Base-by-base conservation (phyloP, 2,113 vertebrate species). In the Numida meleagris region DNA sequence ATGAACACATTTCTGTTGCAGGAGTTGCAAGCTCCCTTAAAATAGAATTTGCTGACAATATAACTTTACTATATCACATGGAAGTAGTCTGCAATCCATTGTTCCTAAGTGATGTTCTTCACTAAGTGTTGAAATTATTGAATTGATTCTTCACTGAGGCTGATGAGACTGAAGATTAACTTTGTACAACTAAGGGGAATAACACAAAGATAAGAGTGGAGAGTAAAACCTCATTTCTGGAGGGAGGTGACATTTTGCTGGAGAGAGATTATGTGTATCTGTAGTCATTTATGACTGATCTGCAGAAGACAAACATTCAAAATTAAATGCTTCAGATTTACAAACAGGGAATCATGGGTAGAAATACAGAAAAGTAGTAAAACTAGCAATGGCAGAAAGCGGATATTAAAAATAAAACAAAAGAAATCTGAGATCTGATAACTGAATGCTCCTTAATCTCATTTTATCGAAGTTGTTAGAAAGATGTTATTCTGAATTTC, bases 281-380 rank as follows among this genome's bases (percentile, higher is more conserved):
- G 40, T 17, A 95, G 78, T 66, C 3, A 36, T 92, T 90, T 87
- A 65, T 84, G 75, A 74, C 58, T 72, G 43, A 83, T 94, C 82
- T 53, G 68, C 71, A 16, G 50, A 82, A 89, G 74, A 84, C 38
- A 82, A 93, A 83, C 1, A 29, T 70, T 76, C 89, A 92, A 93
- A 94, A 90, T 96, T 58, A 94, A 96, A 82, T 70, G 63, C 55
- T 87, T 93, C 50, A 73, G 45, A 90, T 91, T 86, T 96, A 55
- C 82, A 89, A 93, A 71, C 63, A 76, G 80, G 86, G 85, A 95
- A 73, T 96, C 89, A 91, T 42, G 40, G 42, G 27, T 46, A 86
- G 70, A 93, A 73, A 38, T 24, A 88, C 76, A 86, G 50, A 72
- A 94, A 93, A 96, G 84, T 6, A 80, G 59, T 48, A 95, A 94